Evolutionary conservation across 2,888 invertebrate species (phyloP).

Genomic region (Endotricha flammealis): DNA sequence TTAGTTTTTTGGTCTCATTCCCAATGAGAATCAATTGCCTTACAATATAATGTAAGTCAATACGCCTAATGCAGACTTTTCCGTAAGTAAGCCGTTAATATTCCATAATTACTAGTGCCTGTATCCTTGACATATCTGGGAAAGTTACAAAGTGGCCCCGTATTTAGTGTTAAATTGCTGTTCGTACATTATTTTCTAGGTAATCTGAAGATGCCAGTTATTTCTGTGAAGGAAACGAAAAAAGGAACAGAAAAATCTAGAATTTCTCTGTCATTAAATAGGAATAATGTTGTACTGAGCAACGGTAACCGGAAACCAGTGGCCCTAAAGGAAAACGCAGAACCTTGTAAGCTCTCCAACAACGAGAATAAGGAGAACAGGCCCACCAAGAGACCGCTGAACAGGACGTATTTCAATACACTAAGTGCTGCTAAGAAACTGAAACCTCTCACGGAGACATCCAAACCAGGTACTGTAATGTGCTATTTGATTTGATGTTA

Average conservation of each 20-base stretch:
- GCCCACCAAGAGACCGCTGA: conserved; percentile 55
- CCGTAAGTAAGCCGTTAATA: conserved; percentile 50
- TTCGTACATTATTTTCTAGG: conserved; percentile 45
- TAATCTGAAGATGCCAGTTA: conserved; percentile 77
- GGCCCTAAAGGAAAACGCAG: conserved; percentile 41
- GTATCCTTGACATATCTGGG: conserved; percentile 62
- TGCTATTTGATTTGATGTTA: no score
- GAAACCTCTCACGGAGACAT: conserved; percentile 51
- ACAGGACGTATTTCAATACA: conserved; percentile 55
- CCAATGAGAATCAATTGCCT: conserved; percentile 43
- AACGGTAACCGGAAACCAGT: conserved; percentile 47
- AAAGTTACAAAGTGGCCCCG: conserved; percentile 45
- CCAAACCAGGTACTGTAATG: conserved; percentile 44
- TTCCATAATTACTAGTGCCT: conserved; percentile 23
- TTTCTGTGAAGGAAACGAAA: conserved; percentile 63
- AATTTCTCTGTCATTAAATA: conserved; percentile 63
- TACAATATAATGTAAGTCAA: conserved; percentile 71
- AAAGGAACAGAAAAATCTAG: conserved; percentile 63
- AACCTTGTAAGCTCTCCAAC: conserved; percentile 31
- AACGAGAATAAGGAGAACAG: conserved; percentile 63
- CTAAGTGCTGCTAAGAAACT: conserved; percentile 63
- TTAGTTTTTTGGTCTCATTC: conserved; percentile 42
- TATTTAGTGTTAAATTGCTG: conserved; percentile 27
- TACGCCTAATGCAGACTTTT: conserved; percentile 51
- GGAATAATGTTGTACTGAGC: conserved; percentile 64